Base-by-base conservation (phyloP, 2,113 vertebrate genomes). In the Xiphophorus maculatus region DNA sequence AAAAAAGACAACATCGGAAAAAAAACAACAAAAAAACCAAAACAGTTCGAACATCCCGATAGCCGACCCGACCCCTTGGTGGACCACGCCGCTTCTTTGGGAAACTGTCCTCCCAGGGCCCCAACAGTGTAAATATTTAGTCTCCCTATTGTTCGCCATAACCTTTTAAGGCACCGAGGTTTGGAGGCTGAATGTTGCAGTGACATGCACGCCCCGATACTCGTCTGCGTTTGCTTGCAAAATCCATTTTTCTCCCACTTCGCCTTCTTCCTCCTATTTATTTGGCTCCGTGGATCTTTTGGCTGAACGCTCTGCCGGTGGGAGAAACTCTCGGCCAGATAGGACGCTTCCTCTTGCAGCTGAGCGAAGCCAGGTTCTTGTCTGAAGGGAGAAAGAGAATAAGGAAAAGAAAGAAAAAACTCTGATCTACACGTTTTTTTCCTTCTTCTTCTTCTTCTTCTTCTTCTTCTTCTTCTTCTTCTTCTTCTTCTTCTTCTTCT, bases 81-180 rank as follows among this genome's bases (percentile, higher is more conserved):
- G 35, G 80, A 74, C 73, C 7, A 35, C 25, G 22, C 48, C 27
- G 40, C 58, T 25, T 54, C 73, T 60, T 66, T 65, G 60, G 67
- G 72, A 81, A 84, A 79, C 48, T 0, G 12, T 76, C 81, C 63
- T 77, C 66, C 71, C 58, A 14, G 58, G 62, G 80, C 71, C 80
- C 74, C 6, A 48, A 71, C 64, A 78, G 68, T 91, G 80, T 77
- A 94, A 93, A 92, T 91, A 93, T 93, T 93, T 93, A 92, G 84
- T 81, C 73, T 89, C 70, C 80, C 65, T 73, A 78, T 89, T 91
- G 85, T 91, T 81, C 65, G 69, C 66, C 63, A 62, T 66, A 81
- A 28, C 32, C 67, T 74, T 71, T 81, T 54, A 73, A 79, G 68
- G 75, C 66, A 29, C 10, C 42, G 81, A 58, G n/a, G 79, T 85